phyloP scores from a whole-genome alignment of 2,888 invertebrate genomes.

The Philereme vetulata region DNA sequence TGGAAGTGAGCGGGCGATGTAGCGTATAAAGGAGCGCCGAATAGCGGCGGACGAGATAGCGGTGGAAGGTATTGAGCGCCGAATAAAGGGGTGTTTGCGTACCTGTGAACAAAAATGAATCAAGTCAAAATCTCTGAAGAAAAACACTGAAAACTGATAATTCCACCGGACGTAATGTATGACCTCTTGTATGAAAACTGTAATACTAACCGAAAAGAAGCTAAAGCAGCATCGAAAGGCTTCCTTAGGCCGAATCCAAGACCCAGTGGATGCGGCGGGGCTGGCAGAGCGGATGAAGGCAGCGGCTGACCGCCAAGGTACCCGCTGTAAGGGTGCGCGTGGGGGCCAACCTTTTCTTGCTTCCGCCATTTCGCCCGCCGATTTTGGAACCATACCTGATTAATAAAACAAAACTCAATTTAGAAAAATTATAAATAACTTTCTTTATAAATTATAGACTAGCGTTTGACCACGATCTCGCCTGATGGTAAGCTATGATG shows the following conservation, averaged over 20 bases:
- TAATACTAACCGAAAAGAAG: constrained; percentile 86
- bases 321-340: constrained; percentile 95
- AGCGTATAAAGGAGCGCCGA: constrained; percentile 75
- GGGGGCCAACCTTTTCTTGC: constrained; percentile 96
- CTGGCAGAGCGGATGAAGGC: constrained; percentile 87
- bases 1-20: constrained; percentile 88
- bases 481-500: too few relatives aligned
- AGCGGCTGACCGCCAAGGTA: constrained; percentile 87
- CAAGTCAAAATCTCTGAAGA: too few relatives aligned
- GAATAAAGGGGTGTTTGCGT: constrained; percentile 71
- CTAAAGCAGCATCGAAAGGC: constrained; percentile 88
- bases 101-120: constrained; percentile 54
- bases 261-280: constrained; percentile 89
- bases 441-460: too few relatives aligned
- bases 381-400: constrained; percentile 97
- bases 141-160: too few relatives aligned
- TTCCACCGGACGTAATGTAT: too few relatives aligned
- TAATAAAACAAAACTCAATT: constrained; percentile 21
- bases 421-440: neutral
- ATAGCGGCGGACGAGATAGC: constrained; percentile 66
- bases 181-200: neutral
- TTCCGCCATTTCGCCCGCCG: constrained; percentile 96
- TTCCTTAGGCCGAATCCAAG: constrained; percentile 90
- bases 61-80: constrained; percentile 73
- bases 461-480: too few relatives aligned